Conservation (phyloP, 35 echinoderm and acorn worm species). For the Heliocidaris erythrogramma region DNA sequence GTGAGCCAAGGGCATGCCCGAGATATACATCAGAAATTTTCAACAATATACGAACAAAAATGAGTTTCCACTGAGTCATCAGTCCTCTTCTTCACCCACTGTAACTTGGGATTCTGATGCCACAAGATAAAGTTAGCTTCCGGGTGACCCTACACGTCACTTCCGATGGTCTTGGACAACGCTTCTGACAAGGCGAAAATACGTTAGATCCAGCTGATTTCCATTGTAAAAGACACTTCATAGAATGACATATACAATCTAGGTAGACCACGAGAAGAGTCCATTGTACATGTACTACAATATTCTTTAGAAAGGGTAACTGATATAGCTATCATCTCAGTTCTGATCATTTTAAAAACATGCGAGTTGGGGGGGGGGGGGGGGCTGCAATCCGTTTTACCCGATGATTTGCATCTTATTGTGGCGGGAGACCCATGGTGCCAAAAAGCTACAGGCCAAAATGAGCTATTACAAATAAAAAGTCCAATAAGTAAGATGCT, state of each 20-base stretch:
- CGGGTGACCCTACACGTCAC: conserved; percentile 6
- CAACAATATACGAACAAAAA: conserved; percentile 11
- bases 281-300: no score
- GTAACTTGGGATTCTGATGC: not conserved
- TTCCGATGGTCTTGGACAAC: conserved; percentile 7
- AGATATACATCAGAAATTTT: conserved; percentile 8
- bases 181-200: not conserved
- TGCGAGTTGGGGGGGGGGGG: no score
- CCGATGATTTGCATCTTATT: no score
- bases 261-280: not conserved
- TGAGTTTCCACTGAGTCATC: not conserved
- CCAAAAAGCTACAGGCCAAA: no score
- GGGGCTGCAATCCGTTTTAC: no score
- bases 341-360: no score
- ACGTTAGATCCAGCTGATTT: not conserved
- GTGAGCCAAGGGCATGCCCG: not conserved
- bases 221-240: not conserved
- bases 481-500: no score
- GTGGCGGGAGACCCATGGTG: no score
- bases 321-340: no score
- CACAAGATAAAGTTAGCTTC: not conserved
- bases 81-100: not conserved
- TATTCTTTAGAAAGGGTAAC: no score
- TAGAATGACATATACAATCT: not conserved
- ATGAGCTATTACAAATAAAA: no score